A percentile compares a stretch with the other conserved stretches of the same genome.
Conservation (phyloP, 2,113 vertebrate species). For the Notothenia coriiceps region DNA sequence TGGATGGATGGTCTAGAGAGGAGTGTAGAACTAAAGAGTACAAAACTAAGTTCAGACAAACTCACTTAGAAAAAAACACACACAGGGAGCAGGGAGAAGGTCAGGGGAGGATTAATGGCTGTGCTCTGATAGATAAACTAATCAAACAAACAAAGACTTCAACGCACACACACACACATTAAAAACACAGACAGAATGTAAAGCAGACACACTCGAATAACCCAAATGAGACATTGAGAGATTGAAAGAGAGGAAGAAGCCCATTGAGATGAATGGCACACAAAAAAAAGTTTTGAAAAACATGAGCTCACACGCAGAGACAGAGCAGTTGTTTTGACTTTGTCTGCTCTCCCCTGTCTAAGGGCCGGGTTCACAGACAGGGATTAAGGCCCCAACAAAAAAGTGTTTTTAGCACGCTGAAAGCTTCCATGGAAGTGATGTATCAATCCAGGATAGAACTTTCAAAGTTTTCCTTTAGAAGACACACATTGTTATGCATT, state of each 20-base stretch:
- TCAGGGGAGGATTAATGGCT: slow-evolving; percentile 80
- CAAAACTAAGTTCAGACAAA: slow-evolving; percentile 68
- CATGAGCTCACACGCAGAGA: neutral
- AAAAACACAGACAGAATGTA: slow-evolving; percentile 68
- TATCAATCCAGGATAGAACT: slow-evolving; percentile 12
- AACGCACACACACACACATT: slow-evolving; percentile 56
- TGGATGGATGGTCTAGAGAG: slow-evolving; percentile 55
- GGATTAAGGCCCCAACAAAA: slow-evolving; percentile 50
- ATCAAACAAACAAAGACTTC: slow-evolving; percentile 78
- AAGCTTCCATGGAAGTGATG: slow-evolving; percentile 5
- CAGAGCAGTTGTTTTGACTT: slow-evolving; percentile 49
- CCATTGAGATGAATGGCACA: slow-evolving; percentile 42
- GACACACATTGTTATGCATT: neutral
- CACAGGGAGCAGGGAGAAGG: slow-evolving; percentile 68
- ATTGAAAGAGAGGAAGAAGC: slow-evolving; percentile 44
- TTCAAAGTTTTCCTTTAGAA: slow-evolving; percentile 13
- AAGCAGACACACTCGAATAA: slow-evolving; percentile 67
- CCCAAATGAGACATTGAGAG: slow-evolving; percentile 43
- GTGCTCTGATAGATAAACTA: slow-evolving; percentile 79
- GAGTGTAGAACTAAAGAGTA: slow-evolving; percentile 1
- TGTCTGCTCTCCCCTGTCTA: slow-evolving; percentile 38
- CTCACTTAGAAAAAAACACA: slow-evolving; percentile 36
- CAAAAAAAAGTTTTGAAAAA: slow-evolving; percentile 12
- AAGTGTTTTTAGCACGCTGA: slow-evolving; percentile 37
- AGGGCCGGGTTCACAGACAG: slow-evolving; percentile 29